Conservation (phyloP, 2,888 invertebrate species). For the Pycnomerus fuliginosus region DNA sequence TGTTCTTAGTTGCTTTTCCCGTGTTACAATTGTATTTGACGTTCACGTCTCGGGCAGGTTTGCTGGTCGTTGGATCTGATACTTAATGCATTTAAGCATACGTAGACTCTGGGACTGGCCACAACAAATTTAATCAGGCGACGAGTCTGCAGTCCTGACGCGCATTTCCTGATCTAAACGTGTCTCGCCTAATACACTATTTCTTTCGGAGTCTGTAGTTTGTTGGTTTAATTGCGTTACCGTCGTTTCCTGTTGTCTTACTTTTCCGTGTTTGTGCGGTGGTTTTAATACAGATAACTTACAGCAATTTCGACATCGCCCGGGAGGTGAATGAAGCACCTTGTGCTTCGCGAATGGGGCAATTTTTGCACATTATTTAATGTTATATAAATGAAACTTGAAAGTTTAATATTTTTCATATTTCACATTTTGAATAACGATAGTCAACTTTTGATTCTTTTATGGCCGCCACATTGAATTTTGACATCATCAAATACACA, state of each 20-base stretch:
- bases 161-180: constrained; percentile 32
- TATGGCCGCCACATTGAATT: no score
- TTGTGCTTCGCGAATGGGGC: no score
- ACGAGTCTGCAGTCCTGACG: constrained; percentile 33
- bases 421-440: no score
- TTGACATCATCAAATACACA: no score
- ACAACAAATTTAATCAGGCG: constrained; percentile 41
- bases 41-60: constrained; percentile 31
- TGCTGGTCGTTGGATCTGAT: constrained; percentile 32
- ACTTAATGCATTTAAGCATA: constrained; percentile 37
- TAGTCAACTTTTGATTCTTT: no score
- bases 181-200: constrained; percentile 22
- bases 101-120: constrained; percentile 34
- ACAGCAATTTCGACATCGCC: no score
- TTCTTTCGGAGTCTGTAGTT: constrained; percentile 25
- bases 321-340: no score
- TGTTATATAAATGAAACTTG: no score
- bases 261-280: no score
- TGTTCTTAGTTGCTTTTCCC: constrained; percentile 18
- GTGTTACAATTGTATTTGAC: constrained; percentile 28
- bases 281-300: no score
- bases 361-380: no score
- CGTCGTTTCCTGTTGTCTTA: constrained; percentile 24
- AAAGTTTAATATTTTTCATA: no score
- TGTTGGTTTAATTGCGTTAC: constrained; percentile 34